Percentiles rank a stretch among this genome's conserved stretches.
phyloP scores from a whole-genome alignment of 2,888 invertebrate species.

The Agrotis exclamationis region DNA sequence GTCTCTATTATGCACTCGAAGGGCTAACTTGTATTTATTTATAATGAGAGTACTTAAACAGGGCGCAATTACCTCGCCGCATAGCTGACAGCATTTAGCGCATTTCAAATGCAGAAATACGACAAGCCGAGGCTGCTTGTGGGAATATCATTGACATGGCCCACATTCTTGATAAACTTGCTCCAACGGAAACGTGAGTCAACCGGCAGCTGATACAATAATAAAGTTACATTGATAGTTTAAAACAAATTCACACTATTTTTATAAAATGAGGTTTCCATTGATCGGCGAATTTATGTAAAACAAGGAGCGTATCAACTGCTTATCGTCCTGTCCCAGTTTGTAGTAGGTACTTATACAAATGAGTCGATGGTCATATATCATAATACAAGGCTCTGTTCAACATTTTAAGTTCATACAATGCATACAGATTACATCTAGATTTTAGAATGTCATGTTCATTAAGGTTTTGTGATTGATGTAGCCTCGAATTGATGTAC shows the following conservation, averaged over 20 bases:
- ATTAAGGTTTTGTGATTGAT: background rate
- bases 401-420: conserved; percentile 7
- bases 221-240: conserved; percentile 68
- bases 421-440: background rate
- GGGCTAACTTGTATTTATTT: conserved; percentile 55
- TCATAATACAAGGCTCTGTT: background rate
- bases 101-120: conserved; percentile 74
- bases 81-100: conserved; percentile 61
- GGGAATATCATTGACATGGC: conserved; percentile 80
- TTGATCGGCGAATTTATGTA: conserved; percentile 32
- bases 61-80: conserved; percentile 65
- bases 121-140: conserved; percentile 68
- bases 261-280: conserved; percentile 47
- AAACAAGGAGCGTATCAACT: conserved; percentile 28
- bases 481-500: background rate
- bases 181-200: conserved; percentile 85
- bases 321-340: conserved; percentile 51
- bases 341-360: conserved; percentile 11
- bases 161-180: conserved; percentile 87
- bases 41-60: conserved; percentile 59
- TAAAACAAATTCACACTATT: conserved; percentile 52
- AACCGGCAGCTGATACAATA: conserved; percentile 75
- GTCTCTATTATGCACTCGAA: conserved; percentile 43
- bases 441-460: background rate
- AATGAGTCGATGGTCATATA: too few species aligned